Conservation (phyloP, 2,888 invertebrate species). For the Chydorus sphaericus region DNA sequence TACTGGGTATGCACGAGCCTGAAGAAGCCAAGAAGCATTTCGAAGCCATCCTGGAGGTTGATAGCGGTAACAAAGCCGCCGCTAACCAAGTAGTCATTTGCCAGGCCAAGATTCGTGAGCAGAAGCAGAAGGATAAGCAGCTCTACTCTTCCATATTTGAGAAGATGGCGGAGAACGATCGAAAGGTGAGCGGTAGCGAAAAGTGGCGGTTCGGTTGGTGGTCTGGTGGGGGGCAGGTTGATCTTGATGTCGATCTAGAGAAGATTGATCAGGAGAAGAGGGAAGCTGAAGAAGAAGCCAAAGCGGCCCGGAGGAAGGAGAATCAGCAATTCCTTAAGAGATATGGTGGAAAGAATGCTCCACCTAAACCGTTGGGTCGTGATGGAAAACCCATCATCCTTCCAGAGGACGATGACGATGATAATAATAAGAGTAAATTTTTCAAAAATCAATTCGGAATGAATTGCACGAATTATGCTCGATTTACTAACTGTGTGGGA, state of each 20-base stretch:
- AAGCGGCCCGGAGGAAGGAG: constrained; percentile 6
- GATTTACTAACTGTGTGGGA: background rate
- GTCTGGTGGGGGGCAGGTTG: constrained; percentile 10
- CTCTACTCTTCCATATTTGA: constrained; percentile 91
- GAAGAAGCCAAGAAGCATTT: constrained; percentile 65
- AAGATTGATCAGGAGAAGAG: constrained; percentile 14
- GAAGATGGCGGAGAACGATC: constrained; percentile 32
- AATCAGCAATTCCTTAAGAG: constrained; percentile 1
- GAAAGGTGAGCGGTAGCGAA: constrained; percentile 8
- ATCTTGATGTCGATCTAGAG: constrained; percentile 14
- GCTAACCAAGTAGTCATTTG: constrained; percentile 56
- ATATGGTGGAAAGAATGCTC: background rate
- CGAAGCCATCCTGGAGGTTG: constrained; percentile 52
- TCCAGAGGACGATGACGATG: background rate
- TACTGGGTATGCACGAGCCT: constrained; percentile 56
- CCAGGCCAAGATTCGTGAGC: constrained; percentile 54
- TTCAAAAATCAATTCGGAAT: background rate
- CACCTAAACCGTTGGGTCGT: background rate
- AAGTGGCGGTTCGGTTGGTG: constrained; percentile 15
- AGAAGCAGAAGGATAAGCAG: constrained; percentile 64
- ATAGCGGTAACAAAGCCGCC: constrained; percentile 81
- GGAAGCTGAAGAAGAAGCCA: background rate
- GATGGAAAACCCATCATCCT: background rate
- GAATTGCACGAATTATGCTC: background rate
- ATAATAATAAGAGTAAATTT: background rate